phyloP scores from a whole-genome alignment of 2,888 invertebrate genomes.

The Mamestra brassicae region DNA sequence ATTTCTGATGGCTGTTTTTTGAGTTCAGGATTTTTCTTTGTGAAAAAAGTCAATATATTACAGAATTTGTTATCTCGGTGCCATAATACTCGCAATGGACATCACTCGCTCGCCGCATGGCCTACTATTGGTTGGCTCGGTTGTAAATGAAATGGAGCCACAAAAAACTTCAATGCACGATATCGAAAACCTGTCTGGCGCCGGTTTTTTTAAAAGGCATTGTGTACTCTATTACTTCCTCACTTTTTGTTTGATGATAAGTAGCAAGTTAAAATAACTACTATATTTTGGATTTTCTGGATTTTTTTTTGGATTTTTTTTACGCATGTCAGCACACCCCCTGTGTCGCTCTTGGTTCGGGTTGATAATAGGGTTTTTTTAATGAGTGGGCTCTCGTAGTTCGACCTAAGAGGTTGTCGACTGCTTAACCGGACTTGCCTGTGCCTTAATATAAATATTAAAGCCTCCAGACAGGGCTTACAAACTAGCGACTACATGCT shows the following conservation, averaged over 20 bases:
- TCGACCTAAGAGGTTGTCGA: no score
- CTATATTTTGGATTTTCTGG: no score
- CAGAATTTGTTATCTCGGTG: no score
- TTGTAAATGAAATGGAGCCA: background rate
- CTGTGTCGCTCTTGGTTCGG: background rate
- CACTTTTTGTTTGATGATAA: conserved; percentile 18
- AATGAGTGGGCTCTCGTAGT: no score
- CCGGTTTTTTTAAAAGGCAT: conserved; percentile 15
- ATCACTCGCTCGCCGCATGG: conserved; percentile 18
- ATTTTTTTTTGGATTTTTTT: no score
- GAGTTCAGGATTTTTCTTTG: background rate
- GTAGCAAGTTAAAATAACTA: background rate
- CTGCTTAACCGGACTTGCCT: no score
- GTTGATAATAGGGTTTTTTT: background rate
- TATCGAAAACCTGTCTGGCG: conserved; percentile 45
- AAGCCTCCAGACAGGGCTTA: no score
- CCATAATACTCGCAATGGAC: background rate
- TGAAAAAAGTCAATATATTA: background rate
- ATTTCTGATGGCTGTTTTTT: background rate
- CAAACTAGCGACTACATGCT: no score
- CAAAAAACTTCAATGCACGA: conserved; percentile 33
- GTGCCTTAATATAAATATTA: no score
- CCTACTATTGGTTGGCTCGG: conserved; percentile 3
- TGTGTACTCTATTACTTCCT: conserved; percentile 46
- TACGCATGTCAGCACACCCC: no score